Evolutionary conservation across 2,797 vertebrate species (phyloP).

Genomic region (Leucoraja ocellata): DNA sequence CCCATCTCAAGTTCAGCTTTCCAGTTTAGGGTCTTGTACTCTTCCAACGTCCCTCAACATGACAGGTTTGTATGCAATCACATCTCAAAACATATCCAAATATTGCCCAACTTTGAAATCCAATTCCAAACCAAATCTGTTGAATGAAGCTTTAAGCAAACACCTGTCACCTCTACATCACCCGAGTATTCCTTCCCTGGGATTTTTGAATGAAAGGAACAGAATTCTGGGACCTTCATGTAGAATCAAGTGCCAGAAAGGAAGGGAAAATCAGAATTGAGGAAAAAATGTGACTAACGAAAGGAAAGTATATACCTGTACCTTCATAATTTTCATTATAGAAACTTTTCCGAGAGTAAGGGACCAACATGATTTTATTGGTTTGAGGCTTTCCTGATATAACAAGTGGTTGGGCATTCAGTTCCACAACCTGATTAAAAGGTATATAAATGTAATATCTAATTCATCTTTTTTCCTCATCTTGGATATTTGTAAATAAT

Average conservation of each 20-base stretch:
- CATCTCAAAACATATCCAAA: conserved; percentile 55
- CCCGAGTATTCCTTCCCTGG: conserved; percentile 48
- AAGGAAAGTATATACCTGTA: neutral
- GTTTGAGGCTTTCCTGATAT: neutral
- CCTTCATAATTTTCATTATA: neutral
- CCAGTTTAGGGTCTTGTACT: conserved; percentile 56
- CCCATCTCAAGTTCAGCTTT: conserved; percentile 56
- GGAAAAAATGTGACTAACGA: neutral
- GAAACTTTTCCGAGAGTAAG: neutral
- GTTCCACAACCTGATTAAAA: neutral
- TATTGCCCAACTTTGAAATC: conserved; percentile 62
- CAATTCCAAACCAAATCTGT: conserved; percentile 51
- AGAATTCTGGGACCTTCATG: conserved; percentile 41
- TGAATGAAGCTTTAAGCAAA: conserved; percentile 42
- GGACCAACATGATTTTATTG: neutral
- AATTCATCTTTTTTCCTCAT: neutral
- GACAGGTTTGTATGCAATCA: conserved; percentile 74
- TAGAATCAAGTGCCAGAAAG: neutral
- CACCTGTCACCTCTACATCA: conserved; percentile 57
- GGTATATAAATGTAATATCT: neutral
- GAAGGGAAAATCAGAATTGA: conserved; percentile 20
- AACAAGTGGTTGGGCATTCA: neutral
- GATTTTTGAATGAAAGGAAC: conserved; percentile 47
- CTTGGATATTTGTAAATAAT: neutral
- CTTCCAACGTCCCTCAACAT: conserved; percentile 65